These are phyloP conservation scores for Coendou prehensilis DNA, from an alignment of 2,797 vertebrate genomes.

Conservation along the genomic window DNA sequence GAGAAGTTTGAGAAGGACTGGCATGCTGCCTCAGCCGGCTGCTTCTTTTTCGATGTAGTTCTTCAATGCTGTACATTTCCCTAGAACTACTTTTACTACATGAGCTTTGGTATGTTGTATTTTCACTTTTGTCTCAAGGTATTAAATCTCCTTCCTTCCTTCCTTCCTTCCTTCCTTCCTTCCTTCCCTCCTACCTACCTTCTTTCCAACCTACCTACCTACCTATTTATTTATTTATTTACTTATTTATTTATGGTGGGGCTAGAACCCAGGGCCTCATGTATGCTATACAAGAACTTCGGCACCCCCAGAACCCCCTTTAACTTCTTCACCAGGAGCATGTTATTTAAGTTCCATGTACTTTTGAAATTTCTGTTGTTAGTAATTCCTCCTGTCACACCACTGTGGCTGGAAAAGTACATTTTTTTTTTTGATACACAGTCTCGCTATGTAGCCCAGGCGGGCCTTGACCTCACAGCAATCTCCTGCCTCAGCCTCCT, in stretches of 20 bases:
- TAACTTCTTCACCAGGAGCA: not conserved
- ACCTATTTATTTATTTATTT: too few species aligned
- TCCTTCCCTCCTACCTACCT: too few species aligned
- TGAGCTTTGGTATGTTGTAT: not conserved
- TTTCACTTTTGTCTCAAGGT: not conserved
- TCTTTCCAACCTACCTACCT: too few species aligned
- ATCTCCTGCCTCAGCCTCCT: not conserved
- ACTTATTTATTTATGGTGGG: not conserved
- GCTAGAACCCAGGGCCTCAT: not conserved
- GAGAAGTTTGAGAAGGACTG: not conserved
- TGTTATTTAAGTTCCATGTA: not conserved
- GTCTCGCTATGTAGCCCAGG: too few species aligned
- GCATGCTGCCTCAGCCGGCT: not conserved
- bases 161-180: too few species aligned
- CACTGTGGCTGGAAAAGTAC: not conserved
- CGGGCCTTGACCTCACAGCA: not conserved
- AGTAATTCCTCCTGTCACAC: not conserved
- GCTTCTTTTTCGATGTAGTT: not conserved
- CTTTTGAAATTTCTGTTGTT: not conserved
- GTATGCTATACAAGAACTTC: not conserved
- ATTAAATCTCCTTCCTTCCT: not conserved
- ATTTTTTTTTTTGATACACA: not conserved
- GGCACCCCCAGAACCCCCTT: not conserved
- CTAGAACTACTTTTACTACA: not conserved
- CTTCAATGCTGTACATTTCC: not conserved